phyloP scores from a whole-genome alignment of 2,888 invertebrate genomes.

The Euphydryas editha region DNA sequence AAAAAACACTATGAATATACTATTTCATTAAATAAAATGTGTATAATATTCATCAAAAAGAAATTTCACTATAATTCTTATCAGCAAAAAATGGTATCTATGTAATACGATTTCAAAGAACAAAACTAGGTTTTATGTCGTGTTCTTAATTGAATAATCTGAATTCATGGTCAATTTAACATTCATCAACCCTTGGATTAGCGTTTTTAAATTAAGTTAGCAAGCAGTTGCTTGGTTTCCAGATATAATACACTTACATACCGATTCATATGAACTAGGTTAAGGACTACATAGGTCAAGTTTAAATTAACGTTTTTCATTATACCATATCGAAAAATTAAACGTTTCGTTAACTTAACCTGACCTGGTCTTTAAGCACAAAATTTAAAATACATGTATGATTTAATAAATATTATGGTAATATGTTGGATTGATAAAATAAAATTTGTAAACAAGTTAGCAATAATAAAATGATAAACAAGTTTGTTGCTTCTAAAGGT shows the following conservation, averaged over 20 bases:
- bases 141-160: slow-evolving; percentile 41
- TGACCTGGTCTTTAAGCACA: neutral
- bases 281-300: slow-evolving; percentile 2
- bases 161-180: slow-evolving; percentile 36
- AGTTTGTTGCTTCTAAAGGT: no score
- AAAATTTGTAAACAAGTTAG: no score
- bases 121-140: slow-evolving; percentile 28
- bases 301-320: neutral
- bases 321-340: no score
- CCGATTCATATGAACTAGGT: neutral
- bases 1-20: no score
- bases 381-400: no score
- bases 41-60: neutral
- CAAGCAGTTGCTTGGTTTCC: slow-evolving; percentile 32
- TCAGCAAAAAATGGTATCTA: slow-evolving; percentile 4
- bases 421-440: no score
- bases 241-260: slow-evolving; percentile 16
- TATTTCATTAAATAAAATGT: neutral
- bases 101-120: slow-evolving; percentile 22
- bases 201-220: slow-evolving; percentile 28
- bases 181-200: slow-evolving; percentile 14
- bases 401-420: no score
- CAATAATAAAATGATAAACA: no score
- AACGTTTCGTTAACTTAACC: neutral
- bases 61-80: neutral